A percentile compares a stretch with the other conserved stretches of the same genome.
Evolutionary conservation across 2,797 vertebrate species (phyloP).

Genomic region (Lophotriccus pileatus): DNA sequence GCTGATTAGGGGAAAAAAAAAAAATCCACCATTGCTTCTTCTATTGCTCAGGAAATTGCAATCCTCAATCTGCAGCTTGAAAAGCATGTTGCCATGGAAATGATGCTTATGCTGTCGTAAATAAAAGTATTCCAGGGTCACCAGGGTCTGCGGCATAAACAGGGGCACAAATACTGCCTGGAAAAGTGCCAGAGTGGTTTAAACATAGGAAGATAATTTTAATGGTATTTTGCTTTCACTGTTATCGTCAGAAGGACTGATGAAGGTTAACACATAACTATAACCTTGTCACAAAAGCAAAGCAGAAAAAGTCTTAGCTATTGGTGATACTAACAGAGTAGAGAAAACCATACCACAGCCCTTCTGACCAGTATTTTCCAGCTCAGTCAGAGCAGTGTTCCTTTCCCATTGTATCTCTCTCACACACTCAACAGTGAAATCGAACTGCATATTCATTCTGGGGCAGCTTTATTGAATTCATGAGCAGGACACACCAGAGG

Average conservation of each 20-base stretch:
- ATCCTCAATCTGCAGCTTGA: constrained; percentile 69
- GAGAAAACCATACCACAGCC: neutral
- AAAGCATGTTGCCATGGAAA: constrained; percentile 81
- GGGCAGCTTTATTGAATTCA: neutral
- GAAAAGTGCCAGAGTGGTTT: constrained; percentile 57
- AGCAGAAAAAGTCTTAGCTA: neutral
- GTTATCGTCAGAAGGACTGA: neutral
- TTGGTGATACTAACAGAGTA: neutral
- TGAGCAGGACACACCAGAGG: fast-evolving
- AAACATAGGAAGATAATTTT: constrained; percentile 37
- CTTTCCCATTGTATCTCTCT: neutral
- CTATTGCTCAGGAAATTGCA: constrained; percentile 71
- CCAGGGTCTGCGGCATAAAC: constrained; percentile 72
- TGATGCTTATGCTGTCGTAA: constrained; percentile 76
- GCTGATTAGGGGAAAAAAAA: neutral
- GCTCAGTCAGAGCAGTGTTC: neutral
- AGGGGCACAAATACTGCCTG: constrained; percentile 69
- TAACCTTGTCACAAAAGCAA: neutral
- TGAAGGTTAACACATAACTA: neutral
- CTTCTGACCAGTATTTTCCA: neutral
- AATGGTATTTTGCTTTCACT: neutral
- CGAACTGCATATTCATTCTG: neutral
- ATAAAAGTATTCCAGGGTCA: constrained; percentile 81
- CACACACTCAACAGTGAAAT: neutral
- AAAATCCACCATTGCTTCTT: constrained; percentile 47